These are phyloP conservation scores for Apis dorsata DNA, from an alignment of 1,140 invertebrate species.

Conservation along the genomic window DNA sequence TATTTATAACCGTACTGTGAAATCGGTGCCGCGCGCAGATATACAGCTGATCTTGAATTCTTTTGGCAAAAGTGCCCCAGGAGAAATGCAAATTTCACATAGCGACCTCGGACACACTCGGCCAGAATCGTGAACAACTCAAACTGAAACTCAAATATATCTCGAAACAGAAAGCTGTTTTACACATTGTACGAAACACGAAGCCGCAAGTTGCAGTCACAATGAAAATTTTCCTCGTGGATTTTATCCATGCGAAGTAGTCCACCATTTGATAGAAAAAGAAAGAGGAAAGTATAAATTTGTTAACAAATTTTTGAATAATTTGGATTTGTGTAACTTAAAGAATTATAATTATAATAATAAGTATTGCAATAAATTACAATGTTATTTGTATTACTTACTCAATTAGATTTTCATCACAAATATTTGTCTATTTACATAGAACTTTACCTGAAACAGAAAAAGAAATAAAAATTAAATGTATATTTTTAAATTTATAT, in stretches of 20 bases:
- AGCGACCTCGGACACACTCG: conserved; percentile 14
- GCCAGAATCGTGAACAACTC: conserved; percentile 34
- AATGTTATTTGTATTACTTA: not conserved
- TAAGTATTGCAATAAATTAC: too few species aligned
- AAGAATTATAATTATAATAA: too few species aligned
- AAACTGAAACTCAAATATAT: conserved; percentile 46
- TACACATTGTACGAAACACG: conserved; percentile 1
- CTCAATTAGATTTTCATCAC: not conserved
- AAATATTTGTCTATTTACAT: not conserved
- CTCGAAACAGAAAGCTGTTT: conserved; percentile 8
- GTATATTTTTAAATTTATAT: too few species aligned
- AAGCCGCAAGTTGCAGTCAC: not conserved
- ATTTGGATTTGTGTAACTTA: not conserved
- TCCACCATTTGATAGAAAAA: not conserved
- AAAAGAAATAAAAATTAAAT: not conserved
- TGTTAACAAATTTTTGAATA: not conserved
- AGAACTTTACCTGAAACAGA: conserved; percentile 30
- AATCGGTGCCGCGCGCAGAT: conserved; percentile 10
- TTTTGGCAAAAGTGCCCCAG: conserved; percentile 44
- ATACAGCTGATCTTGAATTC: conserved; percentile 47
- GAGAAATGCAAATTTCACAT: conserved; percentile 40
- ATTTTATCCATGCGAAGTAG: not conserved
- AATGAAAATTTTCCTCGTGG: not conserved
- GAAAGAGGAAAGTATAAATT: not conserved
- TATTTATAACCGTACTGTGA: conserved; percentile 19